These are phyloP conservation scores for Blastomussa wellsi DNA, from an alignment of 92 coral and sea anemone species.

Conservation along the genomic window DNA sequence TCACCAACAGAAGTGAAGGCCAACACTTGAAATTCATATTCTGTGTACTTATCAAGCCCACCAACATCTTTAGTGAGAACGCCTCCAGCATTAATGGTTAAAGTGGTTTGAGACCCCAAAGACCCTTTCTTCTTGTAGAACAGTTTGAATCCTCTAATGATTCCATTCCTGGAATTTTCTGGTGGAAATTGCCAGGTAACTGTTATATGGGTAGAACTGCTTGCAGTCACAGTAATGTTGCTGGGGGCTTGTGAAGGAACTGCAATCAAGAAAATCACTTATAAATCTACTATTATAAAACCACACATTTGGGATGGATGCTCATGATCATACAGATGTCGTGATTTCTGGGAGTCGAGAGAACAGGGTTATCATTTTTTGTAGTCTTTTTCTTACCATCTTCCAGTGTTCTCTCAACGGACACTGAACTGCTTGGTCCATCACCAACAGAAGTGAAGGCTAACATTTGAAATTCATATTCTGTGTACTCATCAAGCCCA, in stretches of 20 bases:
- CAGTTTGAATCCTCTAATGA: slow-evolving; percentile 4
- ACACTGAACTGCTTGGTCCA: no score
- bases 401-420: no score
- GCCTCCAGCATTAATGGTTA: neutral
- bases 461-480: no score
- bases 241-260: slow-evolving; percentile 32
- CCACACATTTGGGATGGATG: no score
- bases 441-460: no score
- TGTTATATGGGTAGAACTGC: slow-evolving; percentile 7
- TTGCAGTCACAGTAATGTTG: slow-evolving; percentile 14
- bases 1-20: slow-evolving; percentile 35
- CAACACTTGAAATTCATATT: slow-evolving; percentile 35
- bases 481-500: no score
- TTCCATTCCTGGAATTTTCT: slow-evolving; percentile 17
- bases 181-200: slow-evolving; percentile 12
- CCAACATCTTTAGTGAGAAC: neutral
- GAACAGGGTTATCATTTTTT: no score
- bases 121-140: neutral
- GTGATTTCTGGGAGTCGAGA: no score
- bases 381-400: no score
- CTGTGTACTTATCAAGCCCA: slow-evolving; percentile 41
- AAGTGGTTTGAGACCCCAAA: neutral
- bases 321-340: no score
- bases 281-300: no score
- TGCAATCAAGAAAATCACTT: no score